These are phyloP conservation scores for Harpalus rubripes DNA, from an alignment of 2,888 invertebrate species.

Conservation along the genomic window DNA sequence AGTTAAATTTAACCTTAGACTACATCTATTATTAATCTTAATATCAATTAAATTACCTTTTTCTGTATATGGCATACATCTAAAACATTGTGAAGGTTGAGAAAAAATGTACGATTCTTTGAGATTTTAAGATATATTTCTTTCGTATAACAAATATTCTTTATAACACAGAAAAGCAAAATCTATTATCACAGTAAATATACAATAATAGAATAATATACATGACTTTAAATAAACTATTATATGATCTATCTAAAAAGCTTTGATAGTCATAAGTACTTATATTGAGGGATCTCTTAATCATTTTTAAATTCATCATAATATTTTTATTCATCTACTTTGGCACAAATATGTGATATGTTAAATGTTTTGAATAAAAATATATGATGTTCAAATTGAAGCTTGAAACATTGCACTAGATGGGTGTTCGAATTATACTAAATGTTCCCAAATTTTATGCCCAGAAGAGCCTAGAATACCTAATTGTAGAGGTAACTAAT, in stretches of 20 bases:
- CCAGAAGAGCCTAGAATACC: too few relatives aligned
- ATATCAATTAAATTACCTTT: too few relatives aligned
- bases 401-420: constrained; percentile 1
- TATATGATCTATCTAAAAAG: not conserved
- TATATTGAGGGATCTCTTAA: not conserved
- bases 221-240: not conserved
- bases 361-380: not conserved
- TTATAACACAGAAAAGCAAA: constrained; percentile 3
- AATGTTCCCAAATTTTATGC: not conserved
- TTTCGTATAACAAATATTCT: constrained; percentile 5
- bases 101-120: not conserved
- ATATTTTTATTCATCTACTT: not conserved
- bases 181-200: constrained; percentile 4
- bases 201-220: not conserved
- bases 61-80: too few relatives aligned
- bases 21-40: too few relatives aligned
- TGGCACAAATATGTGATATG: not conserved
- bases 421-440: not conserved
- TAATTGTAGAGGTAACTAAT: too few relatives aligned
- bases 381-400: not conserved
- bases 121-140: not conserved
- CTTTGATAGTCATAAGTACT: not conserved
- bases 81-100: too few relatives aligned
- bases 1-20: too few relatives aligned
- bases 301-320: not conserved